Evolutionary conservation across 2,113 vertebrate species (phyloP), one percentile per base, ranked within the genome.

Genomic region (Pongo abelii): DNA sequence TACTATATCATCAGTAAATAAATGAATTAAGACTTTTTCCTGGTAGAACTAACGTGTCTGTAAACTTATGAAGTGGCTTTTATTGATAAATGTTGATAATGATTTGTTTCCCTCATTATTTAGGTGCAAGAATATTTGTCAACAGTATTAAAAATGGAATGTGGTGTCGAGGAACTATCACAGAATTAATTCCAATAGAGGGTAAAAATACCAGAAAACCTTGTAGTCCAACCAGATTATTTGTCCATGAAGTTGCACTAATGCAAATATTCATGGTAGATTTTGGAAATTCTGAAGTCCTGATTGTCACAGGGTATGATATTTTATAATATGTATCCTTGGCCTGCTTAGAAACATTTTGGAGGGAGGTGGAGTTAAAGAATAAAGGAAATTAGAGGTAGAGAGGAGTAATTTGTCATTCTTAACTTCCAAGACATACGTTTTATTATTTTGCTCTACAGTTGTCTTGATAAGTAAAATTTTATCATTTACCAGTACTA

Each of bases 101-200:
- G 6, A 94, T 78, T 96, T 91, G 38, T 84, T 86, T 94, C 88
- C 18, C 10, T 96, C 91, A 35, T 97, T 2, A 35, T 97, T 2
- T 96, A 99, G 99, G 99, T 94, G 93, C 98, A 74, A 57, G 95
- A 97, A 97, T 98, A 96, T 99, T 99, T 87, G 95, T 99, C 48
- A 99, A 97, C 93, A 98, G 96, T 97, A 97, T 98, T 70, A 96
- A 98, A 64, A 98, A 96, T 77, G 96, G 98, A 85, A 93, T 98
- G 77, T 99, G 99, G 99, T 99, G 98, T 78, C 99, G 99, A 93
- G 99, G 98, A 97, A 98, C 74, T 79, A 99, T 99, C 93, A 98
- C 98, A 43, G 98, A 99, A 97, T 77, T 99, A 87, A 97, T 98
- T 97, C 98, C 99, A 52, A 3, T 95, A 83, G 94, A 95, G 98